Evolutionary conservation across 2,888 invertebrate species (phyloP).

Genomic region (Sinhomidia bicolor): DNA sequence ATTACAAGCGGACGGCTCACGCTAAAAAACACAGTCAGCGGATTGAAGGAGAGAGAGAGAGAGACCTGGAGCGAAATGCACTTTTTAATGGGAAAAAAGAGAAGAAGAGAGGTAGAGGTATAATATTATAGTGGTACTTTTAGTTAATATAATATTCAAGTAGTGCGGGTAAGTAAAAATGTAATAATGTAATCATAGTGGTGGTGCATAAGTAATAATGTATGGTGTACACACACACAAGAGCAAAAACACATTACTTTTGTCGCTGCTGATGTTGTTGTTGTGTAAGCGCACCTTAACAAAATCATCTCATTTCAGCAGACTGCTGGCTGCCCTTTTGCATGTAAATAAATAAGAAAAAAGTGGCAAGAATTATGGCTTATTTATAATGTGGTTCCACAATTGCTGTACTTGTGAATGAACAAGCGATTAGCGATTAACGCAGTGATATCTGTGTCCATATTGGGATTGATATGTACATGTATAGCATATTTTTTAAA

Average conservation of each 20-base stretch:
- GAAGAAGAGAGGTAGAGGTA: constrained; percentile 23
- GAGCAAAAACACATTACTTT: background rate
- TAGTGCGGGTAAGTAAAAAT: background rate
- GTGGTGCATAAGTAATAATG: constrained; percentile 33
- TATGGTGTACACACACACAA: background rate
- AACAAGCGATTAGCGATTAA: too few species aligned
- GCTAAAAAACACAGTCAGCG: constrained; percentile 50
- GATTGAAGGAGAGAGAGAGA: constrained; percentile 23
- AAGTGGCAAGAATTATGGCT: background rate
- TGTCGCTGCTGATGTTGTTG: too few species aligned
- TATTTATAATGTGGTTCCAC: background rate
- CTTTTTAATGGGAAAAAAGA: constrained; percentile 68
- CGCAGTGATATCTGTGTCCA: background rate
- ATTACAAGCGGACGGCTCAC: constrained; percentile 72
- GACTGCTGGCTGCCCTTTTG: constrained; percentile 52
- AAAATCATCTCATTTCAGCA: constrained; percentile 49
- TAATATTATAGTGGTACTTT: background rate
- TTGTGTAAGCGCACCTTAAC: background rate
- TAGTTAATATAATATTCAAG: background rate
- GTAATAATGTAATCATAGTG: constrained; percentile 12
- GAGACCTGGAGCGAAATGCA: constrained; percentile 65
- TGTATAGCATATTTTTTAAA: background rate
- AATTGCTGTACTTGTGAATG: background rate
- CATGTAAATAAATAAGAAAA: constrained; percentile 14
- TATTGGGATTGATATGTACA: background rate